Conservation (phyloP, 1,140 invertebrate species). For the Myzus persicae region DNA sequence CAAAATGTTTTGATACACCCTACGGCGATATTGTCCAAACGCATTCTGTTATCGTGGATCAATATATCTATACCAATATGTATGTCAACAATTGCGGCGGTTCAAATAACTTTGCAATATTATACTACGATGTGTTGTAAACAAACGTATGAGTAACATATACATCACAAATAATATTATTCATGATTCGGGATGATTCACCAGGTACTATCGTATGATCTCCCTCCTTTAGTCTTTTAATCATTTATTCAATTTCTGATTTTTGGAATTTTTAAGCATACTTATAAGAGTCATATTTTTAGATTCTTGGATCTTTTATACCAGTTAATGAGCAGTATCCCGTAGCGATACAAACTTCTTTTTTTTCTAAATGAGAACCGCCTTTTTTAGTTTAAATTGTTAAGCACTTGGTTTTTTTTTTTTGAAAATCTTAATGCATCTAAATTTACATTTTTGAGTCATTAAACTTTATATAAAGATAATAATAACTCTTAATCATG, state of each 20-base stretch:
- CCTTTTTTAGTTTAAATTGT: background rate
- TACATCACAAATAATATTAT: background rate
- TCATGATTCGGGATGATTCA: background rate
- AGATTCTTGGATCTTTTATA: background rate
- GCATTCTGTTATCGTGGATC: background rate
- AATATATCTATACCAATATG: background rate
- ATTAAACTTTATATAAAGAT: too few species aligned
- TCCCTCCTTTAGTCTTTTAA: background rate
- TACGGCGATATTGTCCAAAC: too few species aligned
- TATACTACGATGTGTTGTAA: background rate
- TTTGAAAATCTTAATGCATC: background rate
- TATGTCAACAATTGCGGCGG: background rate
- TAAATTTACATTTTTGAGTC: background rate
- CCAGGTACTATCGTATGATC: background rate
- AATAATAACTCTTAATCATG: too few species aligned
- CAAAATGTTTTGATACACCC: too few species aligned
- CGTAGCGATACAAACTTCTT: background rate
- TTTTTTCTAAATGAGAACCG: background rate
- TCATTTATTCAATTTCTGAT: background rate
- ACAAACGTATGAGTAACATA: background rate
- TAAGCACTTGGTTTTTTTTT: background rate
- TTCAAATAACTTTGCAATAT: background rate
- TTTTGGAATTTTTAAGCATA: background rate
- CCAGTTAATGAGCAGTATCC: background rate
- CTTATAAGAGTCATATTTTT: background rate